phyloP scores from a whole-genome alignment of 1,140 invertebrate genomes.

The Lethrus apterus region DNA sequence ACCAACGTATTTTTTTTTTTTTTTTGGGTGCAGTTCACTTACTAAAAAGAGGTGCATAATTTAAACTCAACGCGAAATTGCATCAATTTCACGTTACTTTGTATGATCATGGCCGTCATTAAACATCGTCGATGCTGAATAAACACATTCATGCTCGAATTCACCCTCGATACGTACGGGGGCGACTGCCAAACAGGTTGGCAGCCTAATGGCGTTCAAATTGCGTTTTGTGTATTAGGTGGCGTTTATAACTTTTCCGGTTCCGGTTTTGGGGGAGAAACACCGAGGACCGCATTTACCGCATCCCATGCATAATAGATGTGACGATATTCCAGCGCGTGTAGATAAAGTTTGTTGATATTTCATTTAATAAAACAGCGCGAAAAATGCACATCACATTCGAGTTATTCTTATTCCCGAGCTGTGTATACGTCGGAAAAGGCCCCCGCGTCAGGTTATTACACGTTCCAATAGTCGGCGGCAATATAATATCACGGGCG shows the following conservation, averaged over 20 bases:
- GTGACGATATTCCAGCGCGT: neutral
- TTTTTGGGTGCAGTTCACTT: constrained; percentile 1
- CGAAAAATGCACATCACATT: neutral
- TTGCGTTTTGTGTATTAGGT: constrained; percentile 20
- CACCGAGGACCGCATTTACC: constrained; percentile 1
- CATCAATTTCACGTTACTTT: constrained; percentile 1
- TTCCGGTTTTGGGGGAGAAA: constrained; percentile 13
- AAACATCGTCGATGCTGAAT: neutral
- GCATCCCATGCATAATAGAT: neutral
- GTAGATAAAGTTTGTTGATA: too few relatives aligned
- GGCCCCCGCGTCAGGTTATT: constrained; percentile 27
- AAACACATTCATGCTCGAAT: neutral
- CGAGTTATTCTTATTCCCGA: constrained; percentile 10
- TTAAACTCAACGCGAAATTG: constrained; percentile 4
- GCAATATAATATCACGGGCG: constrained; percentile 33
- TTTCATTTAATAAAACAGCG: constrained; percentile 1
- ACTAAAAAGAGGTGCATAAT: too few relatives aligned
- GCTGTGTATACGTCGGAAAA: constrained; percentile 16
- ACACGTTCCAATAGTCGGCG: constrained; percentile 30
- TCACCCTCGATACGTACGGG: neutral
- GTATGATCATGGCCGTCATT: constrained; percentile 2
- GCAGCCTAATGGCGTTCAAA: constrained; percentile 13
- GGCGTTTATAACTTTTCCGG: constrained; percentile 17
- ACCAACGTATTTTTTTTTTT: neutral
- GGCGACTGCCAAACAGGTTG: constrained; percentile 12